phyloP scores from a whole-genome alignment of 2,113 vertebrate species.

The Boulengeromyrus knoepffleri region DNA sequence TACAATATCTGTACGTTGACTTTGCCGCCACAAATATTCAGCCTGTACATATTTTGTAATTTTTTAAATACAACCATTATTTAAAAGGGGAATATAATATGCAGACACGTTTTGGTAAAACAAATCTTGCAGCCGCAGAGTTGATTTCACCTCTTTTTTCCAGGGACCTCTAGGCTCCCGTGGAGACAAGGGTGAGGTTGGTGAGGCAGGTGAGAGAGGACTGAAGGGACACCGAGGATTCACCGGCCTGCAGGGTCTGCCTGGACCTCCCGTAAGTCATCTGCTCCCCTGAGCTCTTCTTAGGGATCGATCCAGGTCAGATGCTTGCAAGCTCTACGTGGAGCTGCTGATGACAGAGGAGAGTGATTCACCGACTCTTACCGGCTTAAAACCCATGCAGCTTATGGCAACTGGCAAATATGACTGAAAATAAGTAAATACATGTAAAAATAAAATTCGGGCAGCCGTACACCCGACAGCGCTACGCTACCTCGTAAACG shows the following conservation, averaged over 20 bases:
- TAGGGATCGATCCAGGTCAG: background rate
- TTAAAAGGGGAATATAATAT: background rate
- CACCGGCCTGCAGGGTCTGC: conserved; percentile 94
- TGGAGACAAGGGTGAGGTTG: conserved; percentile 92
- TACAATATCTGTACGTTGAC: background rate
- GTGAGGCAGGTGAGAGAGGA: conserved; percentile 87
- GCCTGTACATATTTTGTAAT: background rate
- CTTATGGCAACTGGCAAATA: background rate
- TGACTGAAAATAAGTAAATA: background rate
- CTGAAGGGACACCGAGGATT: conserved; percentile 95
- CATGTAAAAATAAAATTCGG: background rate
- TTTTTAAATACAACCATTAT: background rate
- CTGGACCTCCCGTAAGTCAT: conserved; percentile 85
- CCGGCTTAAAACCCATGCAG: background rate
- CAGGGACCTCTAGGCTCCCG: conserved; percentile 94
- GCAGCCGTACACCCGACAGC: background rate
- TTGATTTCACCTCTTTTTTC: conserved; percentile 3
- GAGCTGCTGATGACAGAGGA: background rate
- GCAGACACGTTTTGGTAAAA: background rate
- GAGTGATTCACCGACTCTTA: background rate
- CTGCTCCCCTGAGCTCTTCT: too few relatives aligned
- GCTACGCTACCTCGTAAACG: background rate
- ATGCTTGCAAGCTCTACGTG: background rate
- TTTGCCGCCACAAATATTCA: background rate
- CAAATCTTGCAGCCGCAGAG: background rate